phyloP scores from a whole-genome alignment of 2,113 vertebrate genomes.

The Ardeotis arabs region DNA sequence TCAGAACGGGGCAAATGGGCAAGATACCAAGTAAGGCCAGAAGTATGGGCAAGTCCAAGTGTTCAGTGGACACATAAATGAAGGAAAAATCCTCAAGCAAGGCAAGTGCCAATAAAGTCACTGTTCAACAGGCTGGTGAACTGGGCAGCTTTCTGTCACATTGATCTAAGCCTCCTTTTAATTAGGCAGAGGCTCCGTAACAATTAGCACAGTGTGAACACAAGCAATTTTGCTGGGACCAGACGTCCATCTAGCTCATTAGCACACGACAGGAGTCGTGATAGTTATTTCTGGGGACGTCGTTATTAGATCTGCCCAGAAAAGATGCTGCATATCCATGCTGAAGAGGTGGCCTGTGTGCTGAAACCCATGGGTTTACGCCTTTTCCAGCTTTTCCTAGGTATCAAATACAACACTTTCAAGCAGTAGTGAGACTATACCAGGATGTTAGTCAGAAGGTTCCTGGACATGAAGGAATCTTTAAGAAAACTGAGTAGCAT shows the following conservation, averaged over 20 bases:
- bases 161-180: fast-evolving
- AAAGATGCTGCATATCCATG: background rate
- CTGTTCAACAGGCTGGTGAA: background rate
- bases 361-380: background rate
- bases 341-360: background rate
- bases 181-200: background rate
- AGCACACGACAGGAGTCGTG: background rate
- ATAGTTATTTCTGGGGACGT: background rate
- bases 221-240: background rate
- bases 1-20: background rate
- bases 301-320: background rate
- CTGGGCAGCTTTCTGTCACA: background rate
- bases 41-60: background rate
- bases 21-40: background rate
- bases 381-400: background rate
- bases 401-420: background rate
- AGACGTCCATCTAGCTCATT: background rate
- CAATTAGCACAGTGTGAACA: background rate
- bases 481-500: background rate
- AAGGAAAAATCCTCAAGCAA: background rate
- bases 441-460: background rate
- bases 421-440: too few species aligned
- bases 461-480: background rate
- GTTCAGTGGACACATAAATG: background rate
- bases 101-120: background rate